Base-by-base conservation (phyloP, 2,113 vertebrate genomes). In the Edolisoma coerulescens region DNA sequence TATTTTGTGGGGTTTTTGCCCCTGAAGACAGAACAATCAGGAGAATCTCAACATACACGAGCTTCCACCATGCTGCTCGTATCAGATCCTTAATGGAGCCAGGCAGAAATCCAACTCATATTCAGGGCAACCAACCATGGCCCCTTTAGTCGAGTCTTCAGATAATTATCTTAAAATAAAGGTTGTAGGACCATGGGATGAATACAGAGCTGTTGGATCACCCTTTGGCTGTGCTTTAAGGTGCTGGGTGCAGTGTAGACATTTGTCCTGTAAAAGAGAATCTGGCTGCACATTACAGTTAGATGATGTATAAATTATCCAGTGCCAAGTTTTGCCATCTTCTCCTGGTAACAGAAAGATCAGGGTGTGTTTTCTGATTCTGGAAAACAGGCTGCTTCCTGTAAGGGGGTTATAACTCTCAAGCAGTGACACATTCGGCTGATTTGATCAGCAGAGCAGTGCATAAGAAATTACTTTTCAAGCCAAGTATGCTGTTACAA, bases 371-470 rank as follows among this genome's bases (percentile, higher is more conserved):
- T 92, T 85, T 71, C 56, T 92, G 41, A 35, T 60, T 39, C 64
- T 70, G 64, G 54, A 91, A 80, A 90, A 60, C 6, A 17, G 30
- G 13, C 54, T 88, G 39, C 52, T 94, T 96, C 88, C 90, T 93
- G 35, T 81, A 88, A 97, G n/a, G 53, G 26, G 47, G 39, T 67
- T 87, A 64, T 77, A 86, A 57, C 39, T 94, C 5, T 13, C 41
- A 69, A 49, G 26, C 6, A 73, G 47, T 28, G 52, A 93, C 52
- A 50, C 83, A 35, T 89, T 64, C 1, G 0, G 73, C 49, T 27
- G 42, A 96, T 93, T 95, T 96, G 96, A 97, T 96, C 96, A 96
- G 49, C 70, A 84, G 93, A 95, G 92, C 96, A 91, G 83, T 41
- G 53, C 73, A 45, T 67, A 87, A 93, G 80, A 94, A 95, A 95